Percentiles rank a stretch among this genome's conserved stretches.
phyloP scores from a whole-genome alignment of 2,888 invertebrate genomes.

The Ophioninae sp. region DNA sequence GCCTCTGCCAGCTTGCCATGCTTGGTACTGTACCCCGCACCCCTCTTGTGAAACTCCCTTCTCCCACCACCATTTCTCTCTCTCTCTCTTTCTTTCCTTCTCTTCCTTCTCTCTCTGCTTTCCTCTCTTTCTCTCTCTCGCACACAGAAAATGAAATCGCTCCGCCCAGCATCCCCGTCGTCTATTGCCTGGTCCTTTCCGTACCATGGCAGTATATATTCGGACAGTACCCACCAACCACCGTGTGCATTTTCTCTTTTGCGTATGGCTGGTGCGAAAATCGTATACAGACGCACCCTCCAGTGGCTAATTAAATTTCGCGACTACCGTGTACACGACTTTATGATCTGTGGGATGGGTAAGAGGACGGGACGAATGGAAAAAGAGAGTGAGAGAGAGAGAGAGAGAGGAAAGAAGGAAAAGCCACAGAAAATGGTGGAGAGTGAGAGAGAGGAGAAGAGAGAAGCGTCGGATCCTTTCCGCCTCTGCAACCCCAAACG shows the following conservation, averaged over 20 bases:
- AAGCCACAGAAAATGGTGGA: constrained; percentile 20
- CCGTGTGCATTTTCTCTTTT: constrained; percentile 11
- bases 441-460: not conserved
- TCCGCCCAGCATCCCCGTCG: constrained; percentile 30
- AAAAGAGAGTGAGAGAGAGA: constrained; percentile 12
- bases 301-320: constrained; percentile 71
- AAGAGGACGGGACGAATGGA: constrained; percentile 3
- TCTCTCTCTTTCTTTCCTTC: not conserved
- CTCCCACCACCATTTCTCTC: not conserved
- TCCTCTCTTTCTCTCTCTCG: not conserved
- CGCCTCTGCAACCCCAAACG: constrained; percentile 27
- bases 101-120: not conserved
- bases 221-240: constrained; percentile 21
- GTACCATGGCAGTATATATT: constrained; percentile 4
- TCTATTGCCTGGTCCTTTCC: constrained; percentile 21
- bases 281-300: constrained; percentile 62
- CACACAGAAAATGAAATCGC: constrained; percentile 68
- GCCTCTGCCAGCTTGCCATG: constrained; percentile 53
- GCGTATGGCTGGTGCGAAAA: constrained; percentile 49
- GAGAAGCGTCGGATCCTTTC: constrained; percentile 42
- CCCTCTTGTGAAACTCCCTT: constrained; percentile 32
- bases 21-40: constrained; percentile 14
- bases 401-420: not conserved
- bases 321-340: constrained; percentile 66
- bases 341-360: constrained; percentile 67